Evolutionary conservation across 2,113 vertebrate genomes (phyloP), one percentile per base, ranked within the genome.

Genomic region (Austrofundulus limnaeus): DNA sequence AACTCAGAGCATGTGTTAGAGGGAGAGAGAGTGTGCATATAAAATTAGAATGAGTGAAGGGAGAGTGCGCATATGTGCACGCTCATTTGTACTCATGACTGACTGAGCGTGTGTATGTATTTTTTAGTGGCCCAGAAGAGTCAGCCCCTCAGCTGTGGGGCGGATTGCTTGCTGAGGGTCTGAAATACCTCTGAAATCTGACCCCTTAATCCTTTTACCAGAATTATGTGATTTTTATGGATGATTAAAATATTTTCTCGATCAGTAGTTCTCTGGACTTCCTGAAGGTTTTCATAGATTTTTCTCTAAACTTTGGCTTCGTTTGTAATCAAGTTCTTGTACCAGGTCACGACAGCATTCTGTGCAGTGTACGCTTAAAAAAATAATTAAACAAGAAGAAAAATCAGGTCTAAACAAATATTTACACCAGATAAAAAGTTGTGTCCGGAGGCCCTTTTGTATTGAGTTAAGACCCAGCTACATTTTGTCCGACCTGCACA

Each of bases 211-310:
- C 61, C n/a, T 34, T 58, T 54, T 25, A 50, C 67, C n/a, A 19
- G 2, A 57, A 28, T 72, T 78, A 75, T 56, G 48, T 59, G 55
- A 69, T 50, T 65, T 74, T 75, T 65, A 73, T 77, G 71, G 28
- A 49, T 28, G 50, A 31, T 83, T 72, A 74, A 57, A 66, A 69
- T 77, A 69, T 55, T 55, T 62, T 34, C 9, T 34, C 10, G 31
- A 34, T 34, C 31, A 8, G 31, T 34, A 34, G 31, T 10, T 34
- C 4, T 34, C 8, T 34, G 9, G 4, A 34, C 8, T 34, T 34
- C 10, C 31, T 34, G 31, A 34, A 34, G 8, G 31, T 34, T 9
- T 34, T 34, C 10, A 34, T 2, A 34, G 10, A 9, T 34, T 34
- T 34, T 34, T 34, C 31, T 34, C 31, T 34, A 9, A 9, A 2